Conservation (phyloP, 2,888 invertebrate genomes). For the Tenthredo livida region DNA sequence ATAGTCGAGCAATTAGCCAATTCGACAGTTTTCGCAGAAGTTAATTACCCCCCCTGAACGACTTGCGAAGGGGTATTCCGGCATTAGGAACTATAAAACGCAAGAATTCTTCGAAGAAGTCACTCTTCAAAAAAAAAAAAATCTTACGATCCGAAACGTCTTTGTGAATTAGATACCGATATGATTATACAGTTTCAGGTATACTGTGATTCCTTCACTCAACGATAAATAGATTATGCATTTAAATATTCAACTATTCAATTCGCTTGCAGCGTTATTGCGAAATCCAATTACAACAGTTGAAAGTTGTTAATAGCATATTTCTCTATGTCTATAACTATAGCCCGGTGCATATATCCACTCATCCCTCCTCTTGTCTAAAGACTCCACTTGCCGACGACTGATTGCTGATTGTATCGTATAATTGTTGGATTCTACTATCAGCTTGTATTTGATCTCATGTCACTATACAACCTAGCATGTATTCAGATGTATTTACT, state of each 20-base stretch:
- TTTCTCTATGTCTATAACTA: neutral
- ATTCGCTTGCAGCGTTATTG: neutral
- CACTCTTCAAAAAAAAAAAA: neutral
- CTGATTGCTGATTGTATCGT: constrained; percentile 38
- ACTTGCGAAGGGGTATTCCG: neutral
- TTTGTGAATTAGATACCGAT: neutral
- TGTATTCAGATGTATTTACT: neutral
- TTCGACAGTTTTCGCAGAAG: neutral
- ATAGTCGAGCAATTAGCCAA: neutral
- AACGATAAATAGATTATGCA: neutral
- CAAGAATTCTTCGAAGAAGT: neutral
- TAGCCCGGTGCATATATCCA: neutral
- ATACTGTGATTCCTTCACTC: neutral
- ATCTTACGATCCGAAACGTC: neutral
- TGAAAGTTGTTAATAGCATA: neutral
- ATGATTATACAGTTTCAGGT: neutral
- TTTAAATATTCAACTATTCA: neutral
- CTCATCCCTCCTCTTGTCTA: neutral
- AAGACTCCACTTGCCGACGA: constrained; percentile 3
- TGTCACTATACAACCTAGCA: neutral
- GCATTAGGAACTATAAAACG: neutral
- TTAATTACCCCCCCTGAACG: neutral
- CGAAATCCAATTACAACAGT: neutral
- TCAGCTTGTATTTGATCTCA: neutral
- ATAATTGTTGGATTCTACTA: constrained; percentile 5